Evolutionary conservation across 2,888 invertebrate genomes (phyloP).

Genomic region (Mellilla xanthometata): DNA sequence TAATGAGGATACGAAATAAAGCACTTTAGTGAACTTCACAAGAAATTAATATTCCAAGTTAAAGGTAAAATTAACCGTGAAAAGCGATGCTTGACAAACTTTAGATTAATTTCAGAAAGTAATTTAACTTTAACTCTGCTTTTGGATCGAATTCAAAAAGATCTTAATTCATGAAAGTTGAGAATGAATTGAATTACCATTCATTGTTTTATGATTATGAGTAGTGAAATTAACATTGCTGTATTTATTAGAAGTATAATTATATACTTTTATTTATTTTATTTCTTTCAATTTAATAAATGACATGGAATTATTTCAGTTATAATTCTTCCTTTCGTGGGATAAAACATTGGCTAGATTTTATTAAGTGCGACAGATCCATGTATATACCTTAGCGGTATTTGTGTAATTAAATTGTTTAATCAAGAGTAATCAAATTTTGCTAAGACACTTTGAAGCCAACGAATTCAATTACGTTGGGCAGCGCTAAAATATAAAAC

Average conservation of each 20-base stretch:
- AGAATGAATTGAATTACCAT: slow-evolving; percentile 35
- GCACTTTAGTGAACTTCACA: slow-evolving; percentile 9
- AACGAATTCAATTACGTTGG: slow-evolving; percentile 16
- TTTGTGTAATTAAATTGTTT: slow-evolving; percentile 16
- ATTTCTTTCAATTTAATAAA: not conserved
- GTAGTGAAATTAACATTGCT: too few relatives aligned
- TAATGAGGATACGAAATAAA: slow-evolving; percentile 3
- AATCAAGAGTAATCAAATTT: slow-evolving; percentile 15
- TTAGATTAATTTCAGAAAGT: slow-evolving; percentile 42
- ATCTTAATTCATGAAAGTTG: slow-evolving; percentile 38
- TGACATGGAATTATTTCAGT: slow-evolving; percentile 1
- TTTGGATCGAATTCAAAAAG: slow-evolving; percentile 42
- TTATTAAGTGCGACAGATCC: slow-evolving; percentile 9
- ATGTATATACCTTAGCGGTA: slow-evolving; percentile 13
- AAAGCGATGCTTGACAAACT: slow-evolving; percentile 33
- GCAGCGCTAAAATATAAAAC: not conserved
- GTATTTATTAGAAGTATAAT: too few relatives aligned
- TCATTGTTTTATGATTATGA: not conserved
- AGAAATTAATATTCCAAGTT: slow-evolving; percentile 20
- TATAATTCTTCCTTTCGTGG: not conserved
- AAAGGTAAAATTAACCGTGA: slow-evolving; percentile 22
- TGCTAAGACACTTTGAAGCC: slow-evolving; percentile 14
- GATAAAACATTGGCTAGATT: slow-evolving; percentile 6
- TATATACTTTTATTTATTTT: too few relatives aligned
- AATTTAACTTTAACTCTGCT: slow-evolving; percentile 48